phyloP scores from a whole-genome alignment of 2,113 vertebrate species.

The Mionectes macconnelli region DNA sequence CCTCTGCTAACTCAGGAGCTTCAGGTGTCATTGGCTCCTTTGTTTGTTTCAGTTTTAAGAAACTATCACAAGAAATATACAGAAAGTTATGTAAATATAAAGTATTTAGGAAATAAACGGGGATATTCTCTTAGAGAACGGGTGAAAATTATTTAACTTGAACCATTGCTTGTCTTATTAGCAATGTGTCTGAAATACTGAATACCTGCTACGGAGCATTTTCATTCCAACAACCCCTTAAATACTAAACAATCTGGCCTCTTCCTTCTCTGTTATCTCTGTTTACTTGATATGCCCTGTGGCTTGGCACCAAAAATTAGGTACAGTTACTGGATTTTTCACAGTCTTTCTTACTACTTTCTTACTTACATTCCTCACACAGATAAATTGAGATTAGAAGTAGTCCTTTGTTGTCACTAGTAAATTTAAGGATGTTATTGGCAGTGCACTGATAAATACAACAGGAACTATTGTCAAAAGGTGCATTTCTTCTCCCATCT shows the following conservation, averaged over 20 bases:
- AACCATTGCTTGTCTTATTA: neutral
- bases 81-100: neutral
- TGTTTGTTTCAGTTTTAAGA: neutral
- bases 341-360: neutral
- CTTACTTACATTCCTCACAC: neutral
- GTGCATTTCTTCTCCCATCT: slow-evolving; percentile 6
- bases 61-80: neutral
- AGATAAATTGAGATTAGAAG: neutral
- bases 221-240: neutral
- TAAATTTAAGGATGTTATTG: neutral
- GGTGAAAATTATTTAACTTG: neutral
- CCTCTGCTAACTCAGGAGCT: neutral
- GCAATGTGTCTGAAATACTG: neutral
- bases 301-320: neutral
- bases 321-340: neutral
- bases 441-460: neutral
- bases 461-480: neutral
- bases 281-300: neutral
- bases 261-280: neutral
- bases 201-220: neutral
- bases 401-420: neutral
- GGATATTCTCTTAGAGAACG: neutral
- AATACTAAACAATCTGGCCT: neutral
- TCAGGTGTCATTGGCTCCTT: neutral
- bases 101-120: neutral